These are phyloP conservation scores for Polyodon spathula DNA, from an alignment of 2,113 vertebrate species.

Conservation along the genomic window DNA sequence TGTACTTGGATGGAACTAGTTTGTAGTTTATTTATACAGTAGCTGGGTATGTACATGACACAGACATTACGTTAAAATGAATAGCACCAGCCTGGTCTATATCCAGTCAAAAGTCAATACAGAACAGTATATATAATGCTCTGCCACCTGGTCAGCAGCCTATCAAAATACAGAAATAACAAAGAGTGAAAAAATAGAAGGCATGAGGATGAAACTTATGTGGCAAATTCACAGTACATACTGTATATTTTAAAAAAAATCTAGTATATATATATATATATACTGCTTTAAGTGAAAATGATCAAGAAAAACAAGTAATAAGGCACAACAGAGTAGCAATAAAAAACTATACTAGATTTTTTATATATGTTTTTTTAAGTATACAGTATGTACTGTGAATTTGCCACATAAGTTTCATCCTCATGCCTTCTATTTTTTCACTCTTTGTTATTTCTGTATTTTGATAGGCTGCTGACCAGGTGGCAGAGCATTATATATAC, in stretches of 20 bases:
- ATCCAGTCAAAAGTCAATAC: conserved; percentile 44
- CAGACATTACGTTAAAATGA: conserved; percentile 39
- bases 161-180: conserved; percentile 53
- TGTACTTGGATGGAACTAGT: too few species aligned
- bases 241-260: too few species aligned
- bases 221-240: conserved; percentile 27
- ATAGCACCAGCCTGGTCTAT: conserved; percentile 26
- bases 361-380: too few species aligned
- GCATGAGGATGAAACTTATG: conserved; percentile 32
- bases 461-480: conserved; percentile 49
- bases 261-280: too few species aligned
- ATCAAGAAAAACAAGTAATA: too few species aligned
- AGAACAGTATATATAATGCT: conserved; percentile 28
- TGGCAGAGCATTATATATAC: conserved; percentile 27
- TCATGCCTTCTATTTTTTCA: conserved; percentile 49
- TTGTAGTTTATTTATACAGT: too few species aligned
- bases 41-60: too few species aligned
- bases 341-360: too few species aligned
- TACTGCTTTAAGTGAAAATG: too few species aligned
- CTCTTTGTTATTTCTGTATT: conserved; percentile 50
- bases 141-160: conserved; percentile 44
- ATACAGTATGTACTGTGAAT: conserved; percentile 23
- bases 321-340: too few species aligned
- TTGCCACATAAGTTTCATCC: conserved; percentile 31
- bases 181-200: conserved; percentile 51